phyloP scores from a whole-genome alignment of 1,140 invertebrate species.

The Tetramorium alpestre region DNA sequence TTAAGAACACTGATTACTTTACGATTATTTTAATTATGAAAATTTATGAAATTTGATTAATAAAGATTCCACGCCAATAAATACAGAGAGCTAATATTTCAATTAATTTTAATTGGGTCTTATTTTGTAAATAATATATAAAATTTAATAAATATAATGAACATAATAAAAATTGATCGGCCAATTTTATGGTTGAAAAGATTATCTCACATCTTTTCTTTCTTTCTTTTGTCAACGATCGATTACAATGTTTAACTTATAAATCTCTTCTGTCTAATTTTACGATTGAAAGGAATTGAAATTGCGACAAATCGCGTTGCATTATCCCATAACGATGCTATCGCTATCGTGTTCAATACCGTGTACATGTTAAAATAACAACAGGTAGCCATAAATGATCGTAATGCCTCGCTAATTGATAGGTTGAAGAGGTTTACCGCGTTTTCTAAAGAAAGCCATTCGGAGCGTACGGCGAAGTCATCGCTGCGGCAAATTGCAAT shows the following conservation, averaged over 20 bases:
- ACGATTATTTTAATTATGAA: not conserved
- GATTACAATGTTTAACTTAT: constrained; percentile 5
- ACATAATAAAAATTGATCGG: not conserved
- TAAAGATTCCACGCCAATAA: not conserved
- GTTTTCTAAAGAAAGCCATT: constrained; percentile 80
- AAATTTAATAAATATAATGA: constrained; percentile 6
- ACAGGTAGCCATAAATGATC: constrained; percentile 69
- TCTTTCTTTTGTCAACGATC: not conserved
- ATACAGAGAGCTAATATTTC: not conserved
- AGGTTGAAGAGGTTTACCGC: constrained; percentile 66
- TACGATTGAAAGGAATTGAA: constrained; percentile 3
- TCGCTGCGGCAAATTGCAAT: constrained; percentile 51
- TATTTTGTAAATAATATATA: not conserved
- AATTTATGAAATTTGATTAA: not conserved
- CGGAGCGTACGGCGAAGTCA: constrained; percentile 34
- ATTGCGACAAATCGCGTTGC: constrained; percentile 2
- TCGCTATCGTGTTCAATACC: constrained; percentile 1
- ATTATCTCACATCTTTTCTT: not conserved
- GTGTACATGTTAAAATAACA: constrained; percentile 63
- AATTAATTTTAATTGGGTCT: constrained; percentile 3
- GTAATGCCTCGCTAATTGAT: constrained; percentile 79
- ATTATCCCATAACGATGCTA: not conserved
- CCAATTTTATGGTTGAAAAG: not conserved
- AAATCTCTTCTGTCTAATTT: not conserved
- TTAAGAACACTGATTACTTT: not conserved